A percentile compares a stretch with the other conserved stretches of the same genome.
These are phyloP conservation scores for Salticus scenicus DNA, from an alignment of 2,888 invertebrate genomes.

Conservation along the genomic window DNA sequence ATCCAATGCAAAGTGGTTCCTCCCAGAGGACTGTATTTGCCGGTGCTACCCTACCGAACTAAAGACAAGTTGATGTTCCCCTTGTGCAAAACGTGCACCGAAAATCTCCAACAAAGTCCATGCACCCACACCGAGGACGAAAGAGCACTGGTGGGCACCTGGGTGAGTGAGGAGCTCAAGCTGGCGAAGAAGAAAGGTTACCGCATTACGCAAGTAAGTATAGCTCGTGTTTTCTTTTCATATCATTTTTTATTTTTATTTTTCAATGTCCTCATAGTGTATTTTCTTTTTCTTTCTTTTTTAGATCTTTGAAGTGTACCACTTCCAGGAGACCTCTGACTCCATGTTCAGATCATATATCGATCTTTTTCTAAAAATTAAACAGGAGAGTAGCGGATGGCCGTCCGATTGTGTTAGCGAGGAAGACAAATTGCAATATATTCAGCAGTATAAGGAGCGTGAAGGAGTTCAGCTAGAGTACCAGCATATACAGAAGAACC, in stretches of 20 bases:
- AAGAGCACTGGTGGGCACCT: slow-evolving; percentile 72
- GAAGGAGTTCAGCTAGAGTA: not conserved
- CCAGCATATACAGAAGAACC: not conserved
- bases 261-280: no score
- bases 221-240: no score
- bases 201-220: not conserved
- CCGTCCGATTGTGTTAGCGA: not conserved
- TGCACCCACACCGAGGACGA: slow-evolving; percentile 72
- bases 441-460: not conserved
- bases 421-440: not conserved
- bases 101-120: slow-evolving; percentile 59
- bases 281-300: slow-evolving; percentile 18
- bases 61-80: slow-evolving; percentile 72
- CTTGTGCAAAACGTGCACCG: slow-evolving; percentile 72
- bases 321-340: not conserved
- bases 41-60: slow-evolving; percentile 72
- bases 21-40: slow-evolving; percentile 72
- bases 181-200: slow-evolving; percentile 73
- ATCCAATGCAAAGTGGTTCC: slow-evolving; percentile 73
- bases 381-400: slow-evolving; percentile 5
- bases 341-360: slow-evolving; percentile 1
- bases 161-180: slow-evolving; percentile 73
- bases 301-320: slow-evolving; percentile 13
- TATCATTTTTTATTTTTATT: no score
- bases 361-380: slow-evolving; percentile 18